Evolutionary conservation across 2,113 vertebrate genomes (phyloP).

Genomic region (Laticauda colubrina): DNA sequence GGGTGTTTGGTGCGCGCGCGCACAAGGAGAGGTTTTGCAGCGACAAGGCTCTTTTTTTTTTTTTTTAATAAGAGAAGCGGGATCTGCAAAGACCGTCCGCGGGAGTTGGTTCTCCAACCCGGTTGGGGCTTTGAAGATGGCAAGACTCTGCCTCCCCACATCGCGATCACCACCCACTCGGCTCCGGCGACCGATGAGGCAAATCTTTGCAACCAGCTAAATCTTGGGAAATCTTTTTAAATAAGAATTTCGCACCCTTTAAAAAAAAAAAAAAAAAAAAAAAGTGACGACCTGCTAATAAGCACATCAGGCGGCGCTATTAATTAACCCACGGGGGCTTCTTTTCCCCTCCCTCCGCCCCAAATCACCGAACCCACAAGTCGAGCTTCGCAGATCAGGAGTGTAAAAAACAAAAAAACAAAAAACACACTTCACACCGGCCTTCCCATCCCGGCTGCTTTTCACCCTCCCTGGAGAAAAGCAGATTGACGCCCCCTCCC

Average conservation of each 20-base stretch:
- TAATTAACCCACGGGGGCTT: not conserved
- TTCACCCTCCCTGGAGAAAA: not conserved
- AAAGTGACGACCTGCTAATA: slow-evolving; percentile 2
- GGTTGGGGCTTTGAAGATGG: not conserved
- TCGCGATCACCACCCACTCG: not conserved
- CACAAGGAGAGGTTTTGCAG: too few relatives aligned
- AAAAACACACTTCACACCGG: not conserved
- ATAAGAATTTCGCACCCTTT: not conserved
- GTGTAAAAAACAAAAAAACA: too few relatives aligned
- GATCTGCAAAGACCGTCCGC: not conserved
- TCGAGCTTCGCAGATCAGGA: not conserved
- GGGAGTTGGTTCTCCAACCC: not conserved
- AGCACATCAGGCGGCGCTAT: not conserved
- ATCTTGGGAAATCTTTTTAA: not conserved
- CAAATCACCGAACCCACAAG: not conserved
- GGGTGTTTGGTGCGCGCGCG: too few relatives aligned
- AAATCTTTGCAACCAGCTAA: not conserved
- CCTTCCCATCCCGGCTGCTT: not conserved
- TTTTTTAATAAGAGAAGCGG: too few relatives aligned
- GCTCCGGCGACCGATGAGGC: not conserved
- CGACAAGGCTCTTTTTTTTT: too few relatives aligned
- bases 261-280: not conserved
- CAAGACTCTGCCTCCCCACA: not conserved
- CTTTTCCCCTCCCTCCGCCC: rapidly evolving
- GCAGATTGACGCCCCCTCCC: not conserved